A percentile compares a stretch with the other conserved stretches of the same genome.
These are phyloP conservation scores for Danionella dracula DNA, from an alignment of 2,797 vertebrate species.

Conservation along the genomic window DNA sequence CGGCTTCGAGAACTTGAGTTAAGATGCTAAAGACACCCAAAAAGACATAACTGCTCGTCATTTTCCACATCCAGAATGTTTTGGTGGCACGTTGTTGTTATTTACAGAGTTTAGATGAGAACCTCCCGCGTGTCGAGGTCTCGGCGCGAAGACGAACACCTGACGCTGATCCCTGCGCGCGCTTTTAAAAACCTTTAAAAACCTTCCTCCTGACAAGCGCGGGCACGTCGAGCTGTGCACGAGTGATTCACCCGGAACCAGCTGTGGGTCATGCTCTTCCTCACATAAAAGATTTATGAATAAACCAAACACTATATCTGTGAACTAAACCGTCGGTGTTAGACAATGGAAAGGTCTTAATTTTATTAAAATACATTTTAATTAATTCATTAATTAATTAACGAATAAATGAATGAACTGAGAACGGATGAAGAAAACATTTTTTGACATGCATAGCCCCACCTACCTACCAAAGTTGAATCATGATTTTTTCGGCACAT, in stretches of 20 bases:
- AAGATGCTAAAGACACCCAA: conserved; percentile 46
- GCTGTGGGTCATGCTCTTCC: conserved; percentile 5
- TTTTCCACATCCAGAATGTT: conserved; percentile 28
- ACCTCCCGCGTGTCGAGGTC: neutral
- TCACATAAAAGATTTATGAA: conserved; percentile 7
- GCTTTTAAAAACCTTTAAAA: conserved; percentile 50
- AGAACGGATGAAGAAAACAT: no score
- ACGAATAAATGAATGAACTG: no score
- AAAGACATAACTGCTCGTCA: conserved; percentile 54
- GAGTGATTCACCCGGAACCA: conserved; percentile 44
- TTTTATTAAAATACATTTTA: no score
- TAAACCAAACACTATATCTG: no score
- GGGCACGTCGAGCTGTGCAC: conserved; percentile 46
- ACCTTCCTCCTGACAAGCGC: conserved; percentile 53
- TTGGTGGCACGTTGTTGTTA: no score
- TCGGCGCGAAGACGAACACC: neutral
- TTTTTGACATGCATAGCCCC: no score
- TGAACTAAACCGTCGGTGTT: no score
- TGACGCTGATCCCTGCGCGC: conserved; percentile 18
- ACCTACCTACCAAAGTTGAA: no score
- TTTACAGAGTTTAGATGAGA: neutral
- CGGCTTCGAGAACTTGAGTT: conserved; percentile 38
- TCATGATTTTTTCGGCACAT: no score
- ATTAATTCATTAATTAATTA: no score
- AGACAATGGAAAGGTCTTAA: no score